Conservation (phyloP, 2,797 vertebrate genomes). For the Glossophaga mutica region DNA sequence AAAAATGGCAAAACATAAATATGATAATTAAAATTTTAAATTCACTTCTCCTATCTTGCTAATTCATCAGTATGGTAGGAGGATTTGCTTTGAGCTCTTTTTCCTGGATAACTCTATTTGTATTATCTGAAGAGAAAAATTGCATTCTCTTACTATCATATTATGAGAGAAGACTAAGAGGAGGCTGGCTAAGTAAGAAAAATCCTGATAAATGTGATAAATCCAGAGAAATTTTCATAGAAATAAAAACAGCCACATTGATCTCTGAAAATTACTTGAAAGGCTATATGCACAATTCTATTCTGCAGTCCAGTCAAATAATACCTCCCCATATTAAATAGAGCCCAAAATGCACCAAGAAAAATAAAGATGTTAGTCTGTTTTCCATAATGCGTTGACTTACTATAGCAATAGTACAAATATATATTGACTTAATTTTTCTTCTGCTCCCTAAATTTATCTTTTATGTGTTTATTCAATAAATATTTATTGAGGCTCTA, state of each 20-base stretch:
- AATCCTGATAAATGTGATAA: neutral
- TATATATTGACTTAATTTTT: neutral
- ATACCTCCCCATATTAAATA: neutral
- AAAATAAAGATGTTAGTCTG: neutral
- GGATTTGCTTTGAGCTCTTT: neutral
- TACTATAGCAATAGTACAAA: neutral
- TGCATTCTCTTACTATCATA: neutral
- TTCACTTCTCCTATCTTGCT: neutral
- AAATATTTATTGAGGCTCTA: constrained; percentile 3
- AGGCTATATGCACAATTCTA: neutral
- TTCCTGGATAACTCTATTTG: neutral
- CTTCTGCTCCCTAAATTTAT: neutral
- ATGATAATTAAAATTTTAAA: neutral
- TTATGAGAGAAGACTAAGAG: neutral
- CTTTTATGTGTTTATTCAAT: neutral
- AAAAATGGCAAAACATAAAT: neutral
- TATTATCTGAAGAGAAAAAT: neutral
- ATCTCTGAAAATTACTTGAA: constrained; percentile 39
- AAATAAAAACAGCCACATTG: neutral
- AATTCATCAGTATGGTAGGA: neutral
- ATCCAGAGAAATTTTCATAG: neutral
- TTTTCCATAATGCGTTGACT: neutral
- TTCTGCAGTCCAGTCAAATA: neutral
- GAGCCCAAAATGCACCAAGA: neutral
- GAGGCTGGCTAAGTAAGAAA: neutral